phyloP scores from a whole-genome alignment of 1,140 invertebrate genomes.

The Chrysoperla carnea region DNA sequence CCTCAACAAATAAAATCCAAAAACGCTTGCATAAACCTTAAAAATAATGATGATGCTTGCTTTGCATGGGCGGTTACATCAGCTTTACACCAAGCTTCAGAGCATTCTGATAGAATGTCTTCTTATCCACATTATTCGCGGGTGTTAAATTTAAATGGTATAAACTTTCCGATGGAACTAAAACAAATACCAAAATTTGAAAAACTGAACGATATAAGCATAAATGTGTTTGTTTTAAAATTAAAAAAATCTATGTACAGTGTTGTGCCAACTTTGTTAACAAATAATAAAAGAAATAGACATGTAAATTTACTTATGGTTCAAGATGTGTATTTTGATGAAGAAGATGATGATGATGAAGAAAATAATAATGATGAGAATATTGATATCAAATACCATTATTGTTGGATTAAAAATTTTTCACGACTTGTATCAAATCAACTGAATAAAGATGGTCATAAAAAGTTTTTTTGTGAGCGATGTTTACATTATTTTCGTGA shows the following conservation, averaged over 20 bases:
- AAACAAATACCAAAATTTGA: slow-evolving; percentile 19
- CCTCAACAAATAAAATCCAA: slow-evolving; percentile 13
- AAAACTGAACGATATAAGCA: slow-evolving; percentile 17
- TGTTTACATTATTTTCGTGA: slow-evolving; percentile 17
- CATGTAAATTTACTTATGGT: slow-evolving; percentile 16
- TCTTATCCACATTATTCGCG: slow-evolving; percentile 15
- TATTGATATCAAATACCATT: slow-evolving; percentile 9
- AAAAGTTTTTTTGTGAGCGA: slow-evolving; percentile 16
- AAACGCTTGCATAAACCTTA: slow-evolving; percentile 15
- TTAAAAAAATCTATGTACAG: slow-evolving; percentile 6
- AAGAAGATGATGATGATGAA: neutral
- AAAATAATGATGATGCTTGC: slow-evolving; percentile 13
- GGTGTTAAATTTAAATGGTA: slow-evolving; percentile 18
- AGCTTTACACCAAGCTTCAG: slow-evolving; percentile 9
- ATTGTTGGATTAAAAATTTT: slow-evolving; percentile 18
- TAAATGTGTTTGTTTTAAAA: slow-evolving; percentile 14
- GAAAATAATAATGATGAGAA: slow-evolving; percentile 3
- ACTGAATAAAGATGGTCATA: slow-evolving; percentile 9
- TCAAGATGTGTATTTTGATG: slow-evolving; percentile 1
- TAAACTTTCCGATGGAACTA: slow-evolving; percentile 21
- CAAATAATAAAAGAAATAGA: slow-evolving; percentile 10
- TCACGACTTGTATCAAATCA: slow-evolving; percentile 14
- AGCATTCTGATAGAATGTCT: slow-evolving; percentile 9
- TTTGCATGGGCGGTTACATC: slow-evolving; percentile 8
- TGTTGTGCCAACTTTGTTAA: slow-evolving; percentile 14